Conservation (phyloP, 2,797 vertebrate genomes). For the Gallinago stenura region DNA sequence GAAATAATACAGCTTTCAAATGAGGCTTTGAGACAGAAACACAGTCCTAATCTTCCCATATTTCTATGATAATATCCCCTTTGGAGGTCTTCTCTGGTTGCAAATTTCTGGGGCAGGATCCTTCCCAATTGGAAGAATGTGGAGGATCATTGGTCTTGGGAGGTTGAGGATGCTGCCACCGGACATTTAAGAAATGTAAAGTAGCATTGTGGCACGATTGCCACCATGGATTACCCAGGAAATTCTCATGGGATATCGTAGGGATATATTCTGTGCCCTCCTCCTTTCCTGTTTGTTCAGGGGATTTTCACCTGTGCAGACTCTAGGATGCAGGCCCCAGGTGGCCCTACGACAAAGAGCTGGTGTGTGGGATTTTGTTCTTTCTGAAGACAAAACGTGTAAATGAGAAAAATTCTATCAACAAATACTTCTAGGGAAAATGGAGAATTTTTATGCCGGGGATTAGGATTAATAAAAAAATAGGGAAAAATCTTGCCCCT, state of each 20-base stretch:
- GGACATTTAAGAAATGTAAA: neutral
- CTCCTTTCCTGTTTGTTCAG: neutral
- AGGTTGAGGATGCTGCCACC: neutral
- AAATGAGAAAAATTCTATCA: neutral
- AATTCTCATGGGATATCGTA: neutral
- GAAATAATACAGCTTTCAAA: neutral
- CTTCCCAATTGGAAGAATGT: neutral
- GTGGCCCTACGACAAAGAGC: neutral
- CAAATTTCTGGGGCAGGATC: neutral
- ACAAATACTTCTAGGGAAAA: neutral
- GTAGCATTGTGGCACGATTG: neutral
- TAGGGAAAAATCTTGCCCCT: neutral
- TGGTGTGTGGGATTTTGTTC: neutral
- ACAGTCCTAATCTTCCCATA: neutral
- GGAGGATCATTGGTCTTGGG: rapidly evolving
- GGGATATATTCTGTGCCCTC: neutral
- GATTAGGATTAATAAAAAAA: neutral
- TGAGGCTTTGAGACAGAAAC: neutral
- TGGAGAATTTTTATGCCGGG: neutral
- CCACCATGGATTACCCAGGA: neutral
- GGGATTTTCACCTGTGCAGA: neutral
- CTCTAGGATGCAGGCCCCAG: neutral
- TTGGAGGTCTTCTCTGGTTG: neutral
- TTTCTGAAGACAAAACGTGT: neutral
- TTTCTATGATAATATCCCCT: neutral